A percentile compares a stretch with the other conserved stretches of the same genome.
These are phyloP conservation scores for Campodea augens DNA, from an alignment of 1,140 invertebrate species.

Conservation along the genomic window DNA sequence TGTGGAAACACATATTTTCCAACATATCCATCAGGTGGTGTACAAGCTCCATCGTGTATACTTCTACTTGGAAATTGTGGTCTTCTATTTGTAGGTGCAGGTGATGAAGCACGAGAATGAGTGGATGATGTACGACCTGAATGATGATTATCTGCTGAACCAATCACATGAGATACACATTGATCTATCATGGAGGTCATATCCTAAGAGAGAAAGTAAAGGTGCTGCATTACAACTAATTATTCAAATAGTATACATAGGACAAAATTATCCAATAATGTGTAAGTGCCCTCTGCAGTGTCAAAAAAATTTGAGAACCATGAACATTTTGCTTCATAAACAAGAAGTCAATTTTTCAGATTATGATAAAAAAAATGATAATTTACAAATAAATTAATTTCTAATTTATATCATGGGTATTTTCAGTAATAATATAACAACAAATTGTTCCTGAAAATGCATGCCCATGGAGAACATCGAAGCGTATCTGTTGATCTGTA, in stretches of 20 bases:
- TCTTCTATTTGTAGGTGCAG: conserved; percentile 10
- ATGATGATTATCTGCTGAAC: conserved; percentile 24
- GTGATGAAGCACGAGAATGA: conserved; percentile 21
- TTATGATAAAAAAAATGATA: no score
- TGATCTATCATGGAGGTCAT: conserved; percentile 46
- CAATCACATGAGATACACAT: conserved; percentile 63
- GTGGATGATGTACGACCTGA: conserved; percentile 9
- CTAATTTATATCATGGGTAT: no score
- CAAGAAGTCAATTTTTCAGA: no score
- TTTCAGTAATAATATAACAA: no score
- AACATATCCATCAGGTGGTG: no score
- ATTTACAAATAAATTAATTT: no score
- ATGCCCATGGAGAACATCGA: no score
- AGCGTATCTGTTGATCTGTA: no score
- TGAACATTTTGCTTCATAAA: no score
- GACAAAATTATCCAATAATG: not conserved
- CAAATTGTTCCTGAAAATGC: no score
- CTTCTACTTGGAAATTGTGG: conserved; percentile 8
- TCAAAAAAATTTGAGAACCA: not conserved
- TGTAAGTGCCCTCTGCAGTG: not conserved
- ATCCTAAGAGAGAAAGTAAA: conserved; percentile 23
- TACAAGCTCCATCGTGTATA: conserved; percentile 6
- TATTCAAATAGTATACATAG: not conserved
- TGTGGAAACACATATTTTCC: no score
- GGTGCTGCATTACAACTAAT: conserved; percentile 1